These are phyloP conservation scores for Stenoptilia bipunctidactyla DNA, from an alignment of 2,888 invertebrate genomes.

Conservation along the genomic window DNA sequence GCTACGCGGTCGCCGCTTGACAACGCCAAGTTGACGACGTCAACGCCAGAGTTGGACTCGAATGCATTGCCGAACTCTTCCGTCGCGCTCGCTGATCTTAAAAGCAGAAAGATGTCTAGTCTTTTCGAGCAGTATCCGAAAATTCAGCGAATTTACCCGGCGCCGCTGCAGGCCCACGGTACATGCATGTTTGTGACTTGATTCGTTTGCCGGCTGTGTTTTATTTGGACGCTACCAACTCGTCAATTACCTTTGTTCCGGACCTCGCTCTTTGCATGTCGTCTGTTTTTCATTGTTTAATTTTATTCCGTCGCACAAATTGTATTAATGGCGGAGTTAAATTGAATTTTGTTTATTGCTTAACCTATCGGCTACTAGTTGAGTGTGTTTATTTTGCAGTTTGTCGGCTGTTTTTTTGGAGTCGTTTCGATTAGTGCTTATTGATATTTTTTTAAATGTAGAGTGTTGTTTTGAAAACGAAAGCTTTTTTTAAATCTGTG, in stretches of 20 bases:
- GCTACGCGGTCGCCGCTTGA: conserved; percentile 65
- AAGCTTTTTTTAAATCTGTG: too few relatives aligned
- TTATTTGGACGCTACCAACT: conserved; percentile 31
- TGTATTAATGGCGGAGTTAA: conserved; percentile 24
- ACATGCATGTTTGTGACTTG: conserved; percentile 20
- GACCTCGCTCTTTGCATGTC: conserved; percentile 49
- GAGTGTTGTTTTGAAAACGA: too few relatives aligned
- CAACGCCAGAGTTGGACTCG: conserved; percentile 40
- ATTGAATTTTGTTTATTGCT: conserved; percentile 12
- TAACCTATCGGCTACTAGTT: conserved; percentile 12
- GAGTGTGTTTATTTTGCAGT: conserved; percentile 3
- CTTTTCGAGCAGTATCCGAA: conserved; percentile 81
- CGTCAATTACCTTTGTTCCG: conserved; percentile 46
- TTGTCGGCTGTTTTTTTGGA: too few relatives aligned
- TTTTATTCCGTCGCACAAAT: conserved; percentile 34
- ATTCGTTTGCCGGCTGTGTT: conserved; percentile 30
- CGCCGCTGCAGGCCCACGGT: conserved; percentile 66
- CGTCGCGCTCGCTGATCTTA: conserved; percentile 50
- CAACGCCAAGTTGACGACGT: conserved; percentile 41
- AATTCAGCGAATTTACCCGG: conserved; percentile 83
- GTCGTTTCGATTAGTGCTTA: too few relatives aligned
- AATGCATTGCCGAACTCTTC: conserved; percentile 50
- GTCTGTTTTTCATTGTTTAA: conserved; percentile 42
- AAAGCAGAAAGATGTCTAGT: conserved; percentile 75
- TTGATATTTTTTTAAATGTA: too few relatives aligned